These are phyloP conservation scores for Homalodisca vitripennis DNA, from an alignment of 1,140 invertebrate species.

Conservation along the genomic window DNA sequence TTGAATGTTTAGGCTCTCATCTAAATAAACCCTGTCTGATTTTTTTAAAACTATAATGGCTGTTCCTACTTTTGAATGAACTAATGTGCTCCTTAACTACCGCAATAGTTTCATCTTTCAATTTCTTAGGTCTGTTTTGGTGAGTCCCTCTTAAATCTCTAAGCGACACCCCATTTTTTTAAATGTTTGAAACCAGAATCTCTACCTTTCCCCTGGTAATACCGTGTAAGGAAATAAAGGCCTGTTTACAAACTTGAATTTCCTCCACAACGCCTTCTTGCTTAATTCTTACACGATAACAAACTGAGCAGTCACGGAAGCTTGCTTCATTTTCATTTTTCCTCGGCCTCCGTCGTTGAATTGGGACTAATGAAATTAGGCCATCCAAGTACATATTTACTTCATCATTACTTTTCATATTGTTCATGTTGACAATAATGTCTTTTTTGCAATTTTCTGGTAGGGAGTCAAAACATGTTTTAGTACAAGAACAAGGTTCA, in stretches of 20 bases:
- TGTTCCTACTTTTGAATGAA: conserved; percentile 9
- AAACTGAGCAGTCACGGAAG: neutral
- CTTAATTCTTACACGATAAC: neutral
- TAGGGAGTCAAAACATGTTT: neutral
- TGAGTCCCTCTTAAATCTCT: conserved; percentile 4
- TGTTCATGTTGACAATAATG: neutral
- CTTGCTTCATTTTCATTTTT: neutral
- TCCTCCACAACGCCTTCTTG: neutral
- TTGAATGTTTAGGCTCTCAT: conserved; percentile 6
- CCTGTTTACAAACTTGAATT: neutral
- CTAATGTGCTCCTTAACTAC: conserved; percentile 8
- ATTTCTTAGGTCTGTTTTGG: neutral
- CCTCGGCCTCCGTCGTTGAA: neutral
- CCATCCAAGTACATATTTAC: neutral
- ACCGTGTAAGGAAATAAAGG: neutral
- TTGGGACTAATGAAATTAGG: neutral
- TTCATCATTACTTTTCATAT: neutral
- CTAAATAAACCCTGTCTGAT: conserved; percentile 12
- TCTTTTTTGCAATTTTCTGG: neutral
- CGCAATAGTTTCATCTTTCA: neutral
- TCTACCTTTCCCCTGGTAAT: neutral
- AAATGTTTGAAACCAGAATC: neutral
- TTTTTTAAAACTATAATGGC: conserved; percentile 19
- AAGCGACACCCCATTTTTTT: neutral
- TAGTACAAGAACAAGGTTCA: neutral